A percentile compares a stretch with the other conserved stretches of the same genome.
Evolutionary conservation across 2,797 vertebrate genomes (phyloP).

Genomic region (Paguma larvata): DNA sequence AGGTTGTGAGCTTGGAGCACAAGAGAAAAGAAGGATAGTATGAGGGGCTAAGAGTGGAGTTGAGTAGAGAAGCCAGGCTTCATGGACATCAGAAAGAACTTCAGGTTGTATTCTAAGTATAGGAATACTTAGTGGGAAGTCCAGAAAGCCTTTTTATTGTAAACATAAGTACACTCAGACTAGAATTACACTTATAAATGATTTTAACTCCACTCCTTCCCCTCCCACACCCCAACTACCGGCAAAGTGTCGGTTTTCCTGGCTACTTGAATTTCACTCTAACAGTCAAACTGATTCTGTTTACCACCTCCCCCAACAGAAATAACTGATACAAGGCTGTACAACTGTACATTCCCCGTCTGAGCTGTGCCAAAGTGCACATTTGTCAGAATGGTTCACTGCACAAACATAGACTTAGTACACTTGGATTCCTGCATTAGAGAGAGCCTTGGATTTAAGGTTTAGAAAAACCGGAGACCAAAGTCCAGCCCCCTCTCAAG

Average conservation of each 20-base stretch:
- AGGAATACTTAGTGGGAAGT: not conserved
- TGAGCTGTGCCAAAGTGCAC: not conserved
- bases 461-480: not conserved
- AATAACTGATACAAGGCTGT: not conserved
- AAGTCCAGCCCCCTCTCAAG: not conserved
- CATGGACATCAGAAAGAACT: not conserved
- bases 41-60: not conserved
- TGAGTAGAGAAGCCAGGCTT: not conserved
- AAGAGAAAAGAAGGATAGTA: not conserved
- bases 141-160: not conserved
- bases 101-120: not conserved
- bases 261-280: not conserved
- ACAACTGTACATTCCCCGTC: not conserved
- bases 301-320: not conserved
- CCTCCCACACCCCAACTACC: no score
- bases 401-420: not conserved
- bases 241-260: not conserved
- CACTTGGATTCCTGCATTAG: not conserved
- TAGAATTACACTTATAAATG: not conserved
- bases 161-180: not conserved
- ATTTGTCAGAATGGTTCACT: not conserved
- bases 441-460: not conserved
- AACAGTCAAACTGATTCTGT: not conserved
- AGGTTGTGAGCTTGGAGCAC: not conserved
- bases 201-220: not conserved